Percentiles rank a stretch among this genome's conserved stretches.
Evolutionary conservation across 2,113 vertebrate genomes (phyloP).

Genomic region (Mungos mungo): DNA sequence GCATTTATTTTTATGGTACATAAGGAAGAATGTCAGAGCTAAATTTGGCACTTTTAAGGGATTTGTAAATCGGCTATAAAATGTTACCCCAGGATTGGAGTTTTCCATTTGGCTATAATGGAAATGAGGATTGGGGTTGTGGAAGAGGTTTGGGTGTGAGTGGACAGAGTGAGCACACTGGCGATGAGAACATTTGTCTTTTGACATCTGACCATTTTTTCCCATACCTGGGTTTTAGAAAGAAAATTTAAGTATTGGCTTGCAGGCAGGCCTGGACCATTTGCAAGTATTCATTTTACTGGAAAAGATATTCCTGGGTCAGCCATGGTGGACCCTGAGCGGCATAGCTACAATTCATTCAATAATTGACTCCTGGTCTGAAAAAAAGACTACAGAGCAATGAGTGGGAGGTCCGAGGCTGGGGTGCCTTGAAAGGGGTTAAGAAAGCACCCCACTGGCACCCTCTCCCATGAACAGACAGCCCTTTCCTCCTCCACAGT

Average conservation of each 20-base stretch:
- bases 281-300: constrained; percentile 32
- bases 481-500: background rate
- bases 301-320: background rate
- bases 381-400: background rate
- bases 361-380: background rate
- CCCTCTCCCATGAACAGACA: background rate
- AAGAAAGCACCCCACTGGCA: background rate
- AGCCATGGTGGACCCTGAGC: background rate
- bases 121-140: background rate
- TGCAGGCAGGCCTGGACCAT: background rate
- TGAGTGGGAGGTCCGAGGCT: fast-evolving
- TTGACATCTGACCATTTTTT: background rate
- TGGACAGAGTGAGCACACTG: background rate
- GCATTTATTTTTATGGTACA: constrained; percentile 51
- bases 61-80: constrained; percentile 62
- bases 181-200: constrained; percentile 12
- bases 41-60: constrained; percentile 57
- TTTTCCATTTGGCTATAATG: constrained; percentile 10
- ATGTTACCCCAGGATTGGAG: background rate
- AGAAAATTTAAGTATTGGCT: background rate
- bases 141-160: background rate
- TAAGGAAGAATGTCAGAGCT: constrained; percentile 33
- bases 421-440: background rate
- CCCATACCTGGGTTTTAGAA: background rate
- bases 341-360: constrained; percentile 16